phyloP scores from a whole-genome alignment of 2,888 invertebrate species.

The Apantesis nais region DNA sequence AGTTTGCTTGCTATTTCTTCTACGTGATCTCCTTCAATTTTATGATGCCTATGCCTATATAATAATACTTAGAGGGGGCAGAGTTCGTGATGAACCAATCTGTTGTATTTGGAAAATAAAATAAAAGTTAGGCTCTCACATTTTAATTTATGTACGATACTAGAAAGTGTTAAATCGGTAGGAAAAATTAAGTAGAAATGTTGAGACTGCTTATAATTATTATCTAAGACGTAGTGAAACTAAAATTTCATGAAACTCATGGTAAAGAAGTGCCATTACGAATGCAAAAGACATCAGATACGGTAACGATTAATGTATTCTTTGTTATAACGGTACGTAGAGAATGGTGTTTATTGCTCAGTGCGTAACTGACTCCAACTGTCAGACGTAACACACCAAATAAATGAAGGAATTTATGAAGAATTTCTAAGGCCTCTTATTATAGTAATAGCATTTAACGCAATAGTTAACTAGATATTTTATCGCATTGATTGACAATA shows the following conservation, averaged over 20 bases:
- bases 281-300: conserved; percentile 40
- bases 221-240: conserved; percentile 40
- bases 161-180: conserved; percentile 11
- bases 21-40: conserved; percentile 14
- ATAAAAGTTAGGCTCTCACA: conserved; percentile 11
- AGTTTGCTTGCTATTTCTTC: conserved; percentile 21
- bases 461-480: conserved; percentile 22
- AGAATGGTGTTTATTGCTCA: conserved; percentile 30
- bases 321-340: conserved; percentile 41
- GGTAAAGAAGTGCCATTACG: conserved; percentile 38
- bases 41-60: conserved; percentile 18
- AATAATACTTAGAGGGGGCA: conserved; percentile 10
- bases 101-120: conserved; percentile 12
- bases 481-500: conserved; percentile 3
- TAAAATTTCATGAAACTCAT: conserved; percentile 33
- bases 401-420: conserved; percentile 1
- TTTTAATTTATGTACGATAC: conserved; percentile 14
- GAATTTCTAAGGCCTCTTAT: conserved; percentile 30
- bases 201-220: conserved; percentile 22
- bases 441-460: conserved; percentile 20
- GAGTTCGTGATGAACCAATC: conserved; percentile 5
- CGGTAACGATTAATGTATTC: conserved; percentile 40
- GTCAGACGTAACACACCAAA: conserved; percentile 16
- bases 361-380: conserved; percentile 16
- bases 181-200: conserved; percentile 10